These are phyloP conservation scores for Anableps anableps DNA, from an alignment of 2,797 vertebrate species.

Conservation along the genomic window DNA sequence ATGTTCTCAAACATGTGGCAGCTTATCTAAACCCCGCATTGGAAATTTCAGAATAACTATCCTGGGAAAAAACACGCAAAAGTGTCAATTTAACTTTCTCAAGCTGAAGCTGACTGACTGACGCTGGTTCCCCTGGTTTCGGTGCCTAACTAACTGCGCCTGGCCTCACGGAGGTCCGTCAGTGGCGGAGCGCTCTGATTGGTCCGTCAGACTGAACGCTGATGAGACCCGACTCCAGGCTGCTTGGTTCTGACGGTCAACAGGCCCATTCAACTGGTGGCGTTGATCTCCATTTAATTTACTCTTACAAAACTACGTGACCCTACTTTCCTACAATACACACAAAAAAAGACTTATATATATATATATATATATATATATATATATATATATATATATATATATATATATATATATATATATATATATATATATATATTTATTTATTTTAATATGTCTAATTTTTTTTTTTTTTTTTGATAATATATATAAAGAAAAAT, in stretches of 20 bases:
- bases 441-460: neutral
- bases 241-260: constrained; percentile 46
- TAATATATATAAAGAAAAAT: neutral
- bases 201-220: constrained; percentile 61
- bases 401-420: neutral
- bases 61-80: constrained; percentile 4
- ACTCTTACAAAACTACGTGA: constrained; percentile 10
- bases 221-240: constrained; percentile 55
- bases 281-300: constrained; percentile 33
- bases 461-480: neutral
- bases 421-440: neutral
- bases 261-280: constrained; percentile 68
- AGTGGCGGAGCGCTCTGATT: constrained; percentile 67
- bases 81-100: constrained; percentile 49
- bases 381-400: neutral
- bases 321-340: neutral
- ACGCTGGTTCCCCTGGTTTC: constrained; percentile 44
- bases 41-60: constrained; percentile 37
- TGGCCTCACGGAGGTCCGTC: constrained; percentile 77
- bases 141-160: constrained; percentile 65
- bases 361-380: neutral
- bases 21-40: constrained; percentile 13
- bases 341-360: neutral
- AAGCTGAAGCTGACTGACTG: constrained; percentile 25
- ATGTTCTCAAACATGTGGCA: constrained; percentile 50